Percentiles rank a stretch among this genome's conserved stretches.
Conservation (phyloP, 2,888 invertebrate genomes). For the Conus canariensis region DNA sequence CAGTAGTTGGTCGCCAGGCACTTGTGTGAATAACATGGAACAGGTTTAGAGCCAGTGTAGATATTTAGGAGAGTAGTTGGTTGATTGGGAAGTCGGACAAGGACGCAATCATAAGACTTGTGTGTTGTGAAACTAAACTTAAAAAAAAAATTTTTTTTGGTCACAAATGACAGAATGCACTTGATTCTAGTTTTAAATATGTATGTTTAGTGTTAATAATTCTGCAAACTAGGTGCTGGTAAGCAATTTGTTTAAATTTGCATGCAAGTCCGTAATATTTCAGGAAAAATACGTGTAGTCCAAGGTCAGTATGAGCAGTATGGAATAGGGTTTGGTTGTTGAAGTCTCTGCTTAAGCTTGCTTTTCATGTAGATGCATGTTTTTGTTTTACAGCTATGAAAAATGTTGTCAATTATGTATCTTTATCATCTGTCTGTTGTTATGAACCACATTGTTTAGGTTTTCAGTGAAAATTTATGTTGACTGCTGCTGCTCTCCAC, state of each 20-base stretch:
- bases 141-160: no score
- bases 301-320: neutral
- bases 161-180: neutral
- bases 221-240: neutral
- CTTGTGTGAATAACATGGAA: no score
- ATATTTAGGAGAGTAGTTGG: no score
- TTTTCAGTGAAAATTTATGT: no score
- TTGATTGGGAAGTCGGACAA: no score
- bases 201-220: neutral
- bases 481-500: no score
- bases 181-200: neutral
- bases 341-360: neutral
- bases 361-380: slow-evolving; percentile 15
- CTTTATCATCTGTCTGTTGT: neutral
- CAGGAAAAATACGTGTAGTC: neutral
- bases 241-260: neutral
- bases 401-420: neutral
- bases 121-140: no score
- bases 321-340: neutral
- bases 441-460: no score
- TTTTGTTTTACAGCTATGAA: neutral
- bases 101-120: no score
- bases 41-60: no score
- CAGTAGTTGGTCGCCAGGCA: no score
- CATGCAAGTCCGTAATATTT: neutral